These are phyloP conservation scores for Notothenia rossii DNA, from an alignment of 2,113 vertebrate species.

Conservation along the genomic window DNA sequence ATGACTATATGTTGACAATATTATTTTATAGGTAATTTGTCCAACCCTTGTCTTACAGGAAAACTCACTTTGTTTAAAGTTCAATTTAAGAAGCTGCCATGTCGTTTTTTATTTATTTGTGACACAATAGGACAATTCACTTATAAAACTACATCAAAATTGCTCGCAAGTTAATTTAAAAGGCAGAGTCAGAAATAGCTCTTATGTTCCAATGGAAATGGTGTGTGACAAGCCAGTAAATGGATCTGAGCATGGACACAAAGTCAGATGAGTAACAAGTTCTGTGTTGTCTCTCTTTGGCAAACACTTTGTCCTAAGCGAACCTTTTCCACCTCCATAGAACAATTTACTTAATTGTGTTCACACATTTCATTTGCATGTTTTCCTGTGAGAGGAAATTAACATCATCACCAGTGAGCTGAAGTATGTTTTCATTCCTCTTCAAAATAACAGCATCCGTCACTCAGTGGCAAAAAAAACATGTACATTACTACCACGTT, in stretches of 20 bases:
- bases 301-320: slow-evolving; percentile 66
- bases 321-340: slow-evolving; percentile 67
- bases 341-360: slow-evolving; percentile 76
- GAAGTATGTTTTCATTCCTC: slow-evolving; percentile 84
- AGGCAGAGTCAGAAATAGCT: slow-evolving; percentile 34
- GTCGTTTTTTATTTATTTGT: slow-evolving; percentile 18
- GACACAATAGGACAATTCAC: slow-evolving; percentile 5
- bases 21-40: background rate
- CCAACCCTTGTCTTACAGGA: background rate
- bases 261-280: slow-evolving; percentile 75
- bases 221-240: slow-evolving; percentile 59
- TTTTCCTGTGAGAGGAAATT: slow-evolving; percentile 82
- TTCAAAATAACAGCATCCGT: slow-evolving; percentile 78
- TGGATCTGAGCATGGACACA: slow-evolving; percentile 26
- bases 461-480: slow-evolving; percentile 51
- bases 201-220: slow-evolving; percentile 40
- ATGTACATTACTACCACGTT: slow-evolving; percentile 72
- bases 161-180: slow-evolving; percentile 26
- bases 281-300: slow-evolving; percentile 51
- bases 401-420: slow-evolving; percentile 78
- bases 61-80: background rate
- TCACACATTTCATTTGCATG: slow-evolving; percentile 80
- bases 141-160: slow-evolving; percentile 20
- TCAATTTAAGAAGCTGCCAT: slow-evolving; percentile 4
- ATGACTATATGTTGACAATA: background rate